Evolutionary conservation across 2,888 invertebrate species (phyloP), one percentile per base, ranked within the genome.

Genomic region (Lepetodrilus schrolli): DNA sequence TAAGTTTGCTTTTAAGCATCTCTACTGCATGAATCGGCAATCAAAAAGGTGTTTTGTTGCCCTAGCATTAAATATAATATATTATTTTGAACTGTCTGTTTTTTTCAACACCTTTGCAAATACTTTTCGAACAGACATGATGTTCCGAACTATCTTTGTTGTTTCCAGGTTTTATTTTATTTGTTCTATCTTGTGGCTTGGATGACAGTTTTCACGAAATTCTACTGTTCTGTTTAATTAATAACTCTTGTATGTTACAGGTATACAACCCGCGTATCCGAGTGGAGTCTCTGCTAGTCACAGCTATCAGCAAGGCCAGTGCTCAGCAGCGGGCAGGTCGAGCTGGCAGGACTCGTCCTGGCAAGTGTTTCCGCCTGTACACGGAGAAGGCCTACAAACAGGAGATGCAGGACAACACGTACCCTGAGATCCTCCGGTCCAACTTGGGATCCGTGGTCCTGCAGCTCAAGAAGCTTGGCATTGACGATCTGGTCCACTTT

Each of bases 391-490:
- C 92, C 0, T 98, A 96, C 91, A 96, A 95, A 87, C 94, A 95
- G 86, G 99, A 99, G 91, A 99, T 99, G 99, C 99, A 99, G 86
- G 98, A 98, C 84, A 98, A 99, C 89, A 99, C 99, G 0, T 99
- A 99, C 90, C 98, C 99, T 0, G 92, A 99, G 92, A 99, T 99
- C 89, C 92, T 96, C 74, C 92, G 95, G 80, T 97, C 97, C 51
- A 97, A 97, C 93, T 93, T 97, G 88, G 98, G 98, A 74, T 97
- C 98, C 82, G 99, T 99, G 82, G 99, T 99, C 81, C 92, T 99
- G 86, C 99, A 99, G 92, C 92, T 99, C 89, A 99, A 99, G 91
- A 99, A 99, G 92, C 93, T 99, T 79, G 96, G 98, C 83, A 99
- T 99, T 86, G 99, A 99, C 89, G 99, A 99, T 92, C 92, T 99